Evolutionary conservation across 2,888 invertebrate species (phyloP).

Genomic region (Pristionchus japonicus): DNA sequence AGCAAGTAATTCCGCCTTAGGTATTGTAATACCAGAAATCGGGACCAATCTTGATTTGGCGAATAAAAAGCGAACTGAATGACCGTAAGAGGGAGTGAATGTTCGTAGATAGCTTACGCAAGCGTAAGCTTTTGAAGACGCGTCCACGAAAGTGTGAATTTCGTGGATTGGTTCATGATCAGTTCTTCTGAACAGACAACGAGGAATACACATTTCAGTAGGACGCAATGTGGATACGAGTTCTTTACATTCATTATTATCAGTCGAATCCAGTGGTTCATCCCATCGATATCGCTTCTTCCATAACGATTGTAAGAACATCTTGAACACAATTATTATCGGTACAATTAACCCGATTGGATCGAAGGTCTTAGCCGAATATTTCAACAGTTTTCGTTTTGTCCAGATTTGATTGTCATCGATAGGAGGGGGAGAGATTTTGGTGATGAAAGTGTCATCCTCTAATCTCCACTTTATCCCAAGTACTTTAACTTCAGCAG

Average conservation of each 20-base stretch:
- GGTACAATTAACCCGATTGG: constrained; percentile 68
- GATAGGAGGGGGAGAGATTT: too few relatives aligned
- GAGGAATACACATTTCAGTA: not conserved
- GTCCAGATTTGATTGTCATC: not conserved
- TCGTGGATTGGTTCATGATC: not conserved
- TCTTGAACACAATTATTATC: constrained; percentile 59
- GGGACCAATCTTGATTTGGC: constrained; percentile 46
- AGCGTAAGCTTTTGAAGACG: constrained; percentile 47
- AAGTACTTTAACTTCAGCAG: not conserved
- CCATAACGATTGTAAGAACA: constrained; percentile 68
- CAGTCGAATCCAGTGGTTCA: not conserved
- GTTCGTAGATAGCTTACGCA: constrained; percentile 30
- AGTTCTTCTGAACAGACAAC: not conserved
- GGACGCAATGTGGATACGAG: not conserved
- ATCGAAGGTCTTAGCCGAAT: constrained; percentile 56
- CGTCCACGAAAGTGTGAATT: constrained; percentile 47
- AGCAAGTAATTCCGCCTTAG: constrained; percentile 44
- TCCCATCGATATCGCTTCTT: constrained; percentile 37
- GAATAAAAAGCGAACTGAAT: not conserved
- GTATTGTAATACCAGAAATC: not conserved
- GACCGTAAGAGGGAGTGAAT: not conserved
- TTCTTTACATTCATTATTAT: not conserved
- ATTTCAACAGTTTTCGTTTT: not conserved
- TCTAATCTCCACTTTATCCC: not conserved
- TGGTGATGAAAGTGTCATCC: not conserved